A percentile compares a stretch with the other conserved stretches of the same genome.
Conservation (phyloP, 2,113 vertebrate species). For the Murina feae region DNA sequence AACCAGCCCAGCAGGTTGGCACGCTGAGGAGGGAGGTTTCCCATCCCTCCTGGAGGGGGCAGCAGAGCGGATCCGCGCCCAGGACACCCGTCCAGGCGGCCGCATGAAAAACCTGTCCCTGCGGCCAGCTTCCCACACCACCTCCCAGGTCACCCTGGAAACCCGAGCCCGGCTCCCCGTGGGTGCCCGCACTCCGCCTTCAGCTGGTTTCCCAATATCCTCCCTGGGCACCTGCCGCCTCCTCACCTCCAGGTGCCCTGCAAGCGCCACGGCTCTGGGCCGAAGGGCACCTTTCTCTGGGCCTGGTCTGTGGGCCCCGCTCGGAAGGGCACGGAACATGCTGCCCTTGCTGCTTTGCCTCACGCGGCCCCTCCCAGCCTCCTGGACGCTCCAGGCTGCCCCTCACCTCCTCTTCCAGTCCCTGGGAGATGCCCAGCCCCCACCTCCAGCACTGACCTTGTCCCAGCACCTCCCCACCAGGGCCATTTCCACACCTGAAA, state of each 20-base stretch:
- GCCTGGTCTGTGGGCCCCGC: background rate
- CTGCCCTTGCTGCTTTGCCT: background rate
- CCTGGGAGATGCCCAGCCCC: background rate
- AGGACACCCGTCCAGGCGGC: background rate
- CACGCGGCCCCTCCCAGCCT: background rate
- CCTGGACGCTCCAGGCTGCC: background rate
- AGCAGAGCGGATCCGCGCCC: background rate
- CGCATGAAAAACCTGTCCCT: background rate
- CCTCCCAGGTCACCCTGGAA: background rate
- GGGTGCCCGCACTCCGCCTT: accelerated
- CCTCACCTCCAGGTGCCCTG: background rate
- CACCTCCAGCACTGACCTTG: background rate
- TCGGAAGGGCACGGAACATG: accelerated
- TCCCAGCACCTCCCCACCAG: background rate
- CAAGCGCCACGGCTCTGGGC: accelerated
- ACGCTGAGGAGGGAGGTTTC: background rate
- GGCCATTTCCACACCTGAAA: background rate
- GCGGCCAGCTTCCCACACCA: background rate
- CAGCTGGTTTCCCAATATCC: accelerated
- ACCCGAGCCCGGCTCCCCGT: accelerated
- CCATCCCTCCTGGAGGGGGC: background rate
- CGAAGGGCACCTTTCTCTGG: accelerated
- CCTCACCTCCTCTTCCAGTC: background rate
- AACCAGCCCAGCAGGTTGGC: constrained; percentile 24
- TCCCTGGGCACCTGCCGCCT: accelerated